A percentile compares a stretch with the other conserved stretches of the same genome.
These are phyloP conservation scores for Hippocampus mohnikei DNA, from an alignment of 2,113 vertebrate genomes.

Conservation along the genomic window DNA sequence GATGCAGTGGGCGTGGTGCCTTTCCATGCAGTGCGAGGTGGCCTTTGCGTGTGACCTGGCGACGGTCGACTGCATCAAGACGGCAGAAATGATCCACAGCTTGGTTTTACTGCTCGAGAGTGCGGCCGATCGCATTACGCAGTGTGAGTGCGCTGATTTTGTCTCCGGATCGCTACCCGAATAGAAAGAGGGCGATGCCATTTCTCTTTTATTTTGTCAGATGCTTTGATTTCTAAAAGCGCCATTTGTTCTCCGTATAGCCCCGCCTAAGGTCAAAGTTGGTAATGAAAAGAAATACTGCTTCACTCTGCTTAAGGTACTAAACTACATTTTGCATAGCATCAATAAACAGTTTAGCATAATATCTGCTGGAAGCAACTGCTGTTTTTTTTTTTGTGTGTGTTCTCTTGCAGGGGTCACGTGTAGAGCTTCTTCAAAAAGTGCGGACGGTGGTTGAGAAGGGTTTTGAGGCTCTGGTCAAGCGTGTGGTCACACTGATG, in stretches of 20 bases:
- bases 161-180: neutral
- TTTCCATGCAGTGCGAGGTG: constrained; percentile 81
- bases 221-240: neutral
- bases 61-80: constrained; percentile 64
- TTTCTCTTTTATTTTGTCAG: neutral
- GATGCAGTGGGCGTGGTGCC: constrained; percentile 80
- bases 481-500: constrained; percentile 43
- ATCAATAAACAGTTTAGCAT: neutral
- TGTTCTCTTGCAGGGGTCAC: constrained; percentile 64
- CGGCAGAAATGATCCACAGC: constrained; percentile 77
- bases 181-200: too few species aligned
- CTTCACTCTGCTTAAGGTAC: constrained; percentile 43
- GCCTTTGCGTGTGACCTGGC: constrained; percentile 70
- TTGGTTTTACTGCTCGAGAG: constrained; percentile 76
- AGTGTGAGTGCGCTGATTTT: neutral
- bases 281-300: constrained; percentile 5
- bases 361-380: too few species aligned
- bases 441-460: constrained; percentile 75
- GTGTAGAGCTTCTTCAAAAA: constrained; percentile 71
- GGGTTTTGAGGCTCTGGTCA: constrained; percentile 69
- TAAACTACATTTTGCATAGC: neutral
- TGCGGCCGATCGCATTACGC: constrained; percentile 51
- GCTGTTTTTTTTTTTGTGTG: neutral
- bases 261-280: neutral
- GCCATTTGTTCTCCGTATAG: neutral